Conservation (phyloP, 1,140 invertebrate genomes). For the Cryptotermes secundus region DNA sequence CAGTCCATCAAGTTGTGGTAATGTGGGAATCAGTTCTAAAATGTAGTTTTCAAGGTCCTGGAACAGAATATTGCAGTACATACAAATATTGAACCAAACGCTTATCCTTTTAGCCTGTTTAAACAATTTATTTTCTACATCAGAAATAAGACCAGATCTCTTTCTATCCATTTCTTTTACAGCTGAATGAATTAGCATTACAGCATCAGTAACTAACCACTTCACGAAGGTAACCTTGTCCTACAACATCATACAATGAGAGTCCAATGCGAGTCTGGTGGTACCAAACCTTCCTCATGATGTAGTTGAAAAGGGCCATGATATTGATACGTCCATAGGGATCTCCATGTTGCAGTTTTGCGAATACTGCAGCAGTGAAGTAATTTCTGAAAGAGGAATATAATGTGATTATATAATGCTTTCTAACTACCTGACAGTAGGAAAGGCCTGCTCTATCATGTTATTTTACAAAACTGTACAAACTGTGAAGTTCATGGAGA, state of each 20-base stretch:
- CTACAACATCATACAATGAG: slow-evolving; percentile 89
- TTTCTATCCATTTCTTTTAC: too few relatives aligned
- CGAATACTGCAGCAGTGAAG: slow-evolving; percentile 82
- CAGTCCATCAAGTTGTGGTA: slow-evolving; percentile 84
- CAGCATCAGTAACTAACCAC: slow-evolving; percentile 55
- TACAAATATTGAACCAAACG: background rate
- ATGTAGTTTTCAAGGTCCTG: slow-evolving; percentile 96
- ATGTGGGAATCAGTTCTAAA: slow-evolving; percentile 84
- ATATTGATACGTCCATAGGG: slow-evolving; percentile 78
- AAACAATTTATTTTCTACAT: background rate
- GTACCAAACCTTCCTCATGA: slow-evolving; percentile 93
- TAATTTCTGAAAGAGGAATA: slow-evolving; percentile 57
- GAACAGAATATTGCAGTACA: slow-evolving; percentile 38
- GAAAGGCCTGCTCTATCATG: too few relatives aligned
- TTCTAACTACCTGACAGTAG: too few relatives aligned
- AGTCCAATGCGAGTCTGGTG: slow-evolving; percentile 91
- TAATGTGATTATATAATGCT: too few relatives aligned
- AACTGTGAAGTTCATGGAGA: too few relatives aligned
- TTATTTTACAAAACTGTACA: too few relatives aligned
- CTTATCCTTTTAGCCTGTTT: background rate
- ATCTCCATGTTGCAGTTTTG: slow-evolving; percentile 80
- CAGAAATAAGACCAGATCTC: too few relatives aligned
- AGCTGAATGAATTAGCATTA: background rate
- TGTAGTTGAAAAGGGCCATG: slow-evolving; percentile 89
- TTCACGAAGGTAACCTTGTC: slow-evolving; percentile 89